Percentiles rank a stretch among this genome's conserved stretches.
Conservation (phyloP, 1,140 invertebrate species). For the Neodiprion pinetum region DNA sequence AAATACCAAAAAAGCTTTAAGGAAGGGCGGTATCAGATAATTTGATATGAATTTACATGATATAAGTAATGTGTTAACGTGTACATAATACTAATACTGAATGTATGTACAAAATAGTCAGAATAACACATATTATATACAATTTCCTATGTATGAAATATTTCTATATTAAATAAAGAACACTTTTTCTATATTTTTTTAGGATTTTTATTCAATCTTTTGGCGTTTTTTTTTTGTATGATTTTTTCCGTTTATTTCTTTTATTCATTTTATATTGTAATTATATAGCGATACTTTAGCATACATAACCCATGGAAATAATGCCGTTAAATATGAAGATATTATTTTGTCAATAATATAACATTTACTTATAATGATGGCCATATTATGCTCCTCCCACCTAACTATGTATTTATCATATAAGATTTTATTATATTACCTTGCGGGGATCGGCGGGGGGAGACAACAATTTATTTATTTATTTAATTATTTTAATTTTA, state of each 20-base stretch:
- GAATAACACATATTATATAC: too few species aligned
- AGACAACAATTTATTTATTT: constrained; percentile 8
- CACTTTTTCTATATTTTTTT: background rate
- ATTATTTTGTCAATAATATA: background rate
- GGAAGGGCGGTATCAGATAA: too few species aligned
- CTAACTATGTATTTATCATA: background rate
- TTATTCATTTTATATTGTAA: constrained; percentile 1
- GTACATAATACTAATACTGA: too few species aligned
- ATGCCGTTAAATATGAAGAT: constrained; percentile 3
- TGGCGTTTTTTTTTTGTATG: background rate
- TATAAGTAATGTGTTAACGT: too few species aligned
- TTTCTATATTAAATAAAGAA: background rate
- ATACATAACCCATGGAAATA: constrained; percentile 6
- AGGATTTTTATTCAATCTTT: constrained; percentile 3
- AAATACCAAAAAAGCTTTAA: too few species aligned
- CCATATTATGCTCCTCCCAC: background rate
- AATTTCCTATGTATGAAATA: too few species aligned
- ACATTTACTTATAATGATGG: constrained; percentile 5
- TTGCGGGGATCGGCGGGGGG: background rate
- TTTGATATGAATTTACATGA: too few species aligned
- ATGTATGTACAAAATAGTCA: too few species aligned
- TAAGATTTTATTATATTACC: background rate
- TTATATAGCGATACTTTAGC: constrained; percentile 5
- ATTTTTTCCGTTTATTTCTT: background rate
- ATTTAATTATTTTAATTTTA: constrained; percentile 20